Conservation (phyloP, 2,888 invertebrate genomes). For the Coronaproctus castanopsis region DNA sequence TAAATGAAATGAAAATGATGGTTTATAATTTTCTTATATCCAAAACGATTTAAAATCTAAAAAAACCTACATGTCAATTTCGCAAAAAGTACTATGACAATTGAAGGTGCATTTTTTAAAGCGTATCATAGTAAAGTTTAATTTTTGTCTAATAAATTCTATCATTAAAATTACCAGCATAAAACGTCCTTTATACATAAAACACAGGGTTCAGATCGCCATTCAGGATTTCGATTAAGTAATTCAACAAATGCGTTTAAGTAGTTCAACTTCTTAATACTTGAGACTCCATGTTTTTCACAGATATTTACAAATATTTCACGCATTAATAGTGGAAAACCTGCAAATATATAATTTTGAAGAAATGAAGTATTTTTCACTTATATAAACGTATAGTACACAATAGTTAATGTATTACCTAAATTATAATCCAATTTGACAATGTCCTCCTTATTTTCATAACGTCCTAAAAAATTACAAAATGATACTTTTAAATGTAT, state of each 20-base stretch:
- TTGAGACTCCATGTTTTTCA: slow-evolving; percentile 41
- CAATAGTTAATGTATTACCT: too few relatives aligned
- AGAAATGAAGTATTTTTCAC: slow-evolving; percentile 5
- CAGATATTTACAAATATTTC: slow-evolving; percentile 41
- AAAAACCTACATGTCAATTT: too few relatives aligned
- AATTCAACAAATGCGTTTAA: slow-evolving; percentile 75
- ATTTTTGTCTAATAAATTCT: neutral
- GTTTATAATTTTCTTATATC: slow-evolving; percentile 4
- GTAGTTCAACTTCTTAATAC: slow-evolving; percentile 61
- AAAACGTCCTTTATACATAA: slow-evolving; percentile 62
- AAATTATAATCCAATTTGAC: slow-evolving; percentile 33
- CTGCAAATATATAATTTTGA: slow-evolving; percentile 25
- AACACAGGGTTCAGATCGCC: slow-evolving; percentile 42
- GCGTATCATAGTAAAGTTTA: too few relatives aligned
- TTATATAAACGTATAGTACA: too few relatives aligned
- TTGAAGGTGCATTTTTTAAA: neutral
- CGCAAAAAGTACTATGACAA: neutral
- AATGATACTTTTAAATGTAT: neutral
- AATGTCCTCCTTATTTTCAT: slow-evolving; percentile 39
- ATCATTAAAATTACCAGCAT: slow-evolving; percentile 45
- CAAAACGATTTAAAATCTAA: too few relatives aligned
- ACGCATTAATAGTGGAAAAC: slow-evolving; percentile 32
- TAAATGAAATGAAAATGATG: slow-evolving; percentile 17
- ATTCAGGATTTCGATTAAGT: slow-evolving; percentile 25
- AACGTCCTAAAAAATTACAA: slow-evolving; percentile 14